These are phyloP conservation scores for Mercenaria mercenaria DNA, from an alignment of 1,140 invertebrate species.

Conservation along the genomic window DNA sequence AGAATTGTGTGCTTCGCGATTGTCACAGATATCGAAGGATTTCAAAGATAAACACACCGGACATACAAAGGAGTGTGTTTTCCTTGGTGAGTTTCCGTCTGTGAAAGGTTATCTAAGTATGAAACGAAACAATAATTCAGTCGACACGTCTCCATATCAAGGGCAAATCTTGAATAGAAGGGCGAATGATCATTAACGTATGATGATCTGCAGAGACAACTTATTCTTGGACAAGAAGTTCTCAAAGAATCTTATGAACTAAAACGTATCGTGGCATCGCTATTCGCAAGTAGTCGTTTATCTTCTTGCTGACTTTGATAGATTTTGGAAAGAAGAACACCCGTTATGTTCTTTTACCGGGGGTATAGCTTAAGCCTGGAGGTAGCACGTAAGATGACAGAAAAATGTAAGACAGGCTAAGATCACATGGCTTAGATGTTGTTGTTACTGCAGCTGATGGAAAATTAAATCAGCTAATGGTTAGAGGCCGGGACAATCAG, in stretches of 20 bases:
- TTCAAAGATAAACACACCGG: neutral
- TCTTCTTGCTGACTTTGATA: conserved; percentile 11
- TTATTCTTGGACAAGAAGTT: neutral
- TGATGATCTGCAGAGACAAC: neutral
- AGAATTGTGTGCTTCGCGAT: neutral
- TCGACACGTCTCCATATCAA: neutral
- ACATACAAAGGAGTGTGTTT: neutral
- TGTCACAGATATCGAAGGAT: neutral
- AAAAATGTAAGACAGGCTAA: neutral
- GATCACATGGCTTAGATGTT: neutral
- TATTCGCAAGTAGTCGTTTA: conserved; percentile 5
- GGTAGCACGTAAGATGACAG: neutral
- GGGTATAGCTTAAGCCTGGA: conserved; percentile 21
- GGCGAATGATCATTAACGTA: neutral
- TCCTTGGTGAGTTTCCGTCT: conserved; percentile 12
- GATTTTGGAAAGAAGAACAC: conserved; percentile 25
- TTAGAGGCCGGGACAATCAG: neutral
- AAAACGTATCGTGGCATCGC: neutral
- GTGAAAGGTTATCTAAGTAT: neutral
- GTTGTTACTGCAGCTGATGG: neutral
- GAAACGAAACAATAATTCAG: neutral
- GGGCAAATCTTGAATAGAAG: too few species aligned
- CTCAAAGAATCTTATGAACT: neutral
- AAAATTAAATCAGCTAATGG: neutral
- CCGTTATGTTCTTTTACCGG: conserved; percentile 6